A percentile compares a stretch with the other conserved stretches of the same genome.
Evolutionary conservation across 2,888 invertebrate species (phyloP).

Genomic region (Parnassius apollo): DNA sequence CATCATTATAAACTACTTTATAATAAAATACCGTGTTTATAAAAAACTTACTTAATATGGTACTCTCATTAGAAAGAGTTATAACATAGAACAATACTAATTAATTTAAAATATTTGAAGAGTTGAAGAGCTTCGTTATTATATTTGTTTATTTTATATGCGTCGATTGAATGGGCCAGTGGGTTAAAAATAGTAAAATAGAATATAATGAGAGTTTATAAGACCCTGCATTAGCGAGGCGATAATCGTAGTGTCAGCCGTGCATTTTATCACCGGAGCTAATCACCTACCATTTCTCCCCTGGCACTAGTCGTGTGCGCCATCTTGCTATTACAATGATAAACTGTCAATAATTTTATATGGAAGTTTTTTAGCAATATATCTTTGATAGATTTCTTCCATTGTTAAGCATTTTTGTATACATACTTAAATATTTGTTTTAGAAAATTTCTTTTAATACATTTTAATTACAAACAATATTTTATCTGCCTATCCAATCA

Average conservation of each 20-base stretch:
- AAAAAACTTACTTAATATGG: too few species aligned
- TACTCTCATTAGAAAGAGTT: too few species aligned
- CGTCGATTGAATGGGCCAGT: conserved; percentile 4
- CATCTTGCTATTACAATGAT: conserved; percentile 49
- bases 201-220: conserved; percentile 55
- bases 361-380: conserved; percentile 22
- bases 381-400: background rate
- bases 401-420: background rate
- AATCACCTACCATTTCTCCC: conserved; percentile 48
- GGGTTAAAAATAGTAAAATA: conserved; percentile 41
- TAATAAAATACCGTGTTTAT: too few species aligned
- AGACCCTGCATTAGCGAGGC: conserved; percentile 37
- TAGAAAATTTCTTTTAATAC: too few species aligned
- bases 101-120: too few species aligned
- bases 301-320: conserved; percentile 9
- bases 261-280: conserved; percentile 74
- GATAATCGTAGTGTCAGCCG: conserved; percentile 69
- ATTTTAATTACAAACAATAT: too few species aligned
- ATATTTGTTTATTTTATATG: too few species aligned
- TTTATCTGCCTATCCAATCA: too few species aligned
- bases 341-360: conserved; percentile 47
- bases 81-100: too few species aligned
- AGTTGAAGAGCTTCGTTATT: too few species aligned
- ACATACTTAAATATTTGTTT: too few species aligned
- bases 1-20: too few species aligned